Conservation (phyloP, 2,797 vertebrate species). For the Rhinichthys osculus region DNA sequence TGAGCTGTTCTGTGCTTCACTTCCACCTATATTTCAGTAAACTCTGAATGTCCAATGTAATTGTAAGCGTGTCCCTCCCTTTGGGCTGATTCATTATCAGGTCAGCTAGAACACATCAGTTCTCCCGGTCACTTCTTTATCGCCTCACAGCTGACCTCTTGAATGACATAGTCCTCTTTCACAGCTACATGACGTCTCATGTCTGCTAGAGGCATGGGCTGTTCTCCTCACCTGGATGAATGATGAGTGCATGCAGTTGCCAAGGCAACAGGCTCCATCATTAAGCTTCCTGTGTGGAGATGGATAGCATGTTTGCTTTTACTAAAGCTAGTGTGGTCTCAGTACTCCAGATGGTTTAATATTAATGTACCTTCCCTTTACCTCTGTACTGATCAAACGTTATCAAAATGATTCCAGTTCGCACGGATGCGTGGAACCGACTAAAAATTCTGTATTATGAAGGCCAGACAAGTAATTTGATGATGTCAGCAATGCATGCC, state of each 20-base stretch:
- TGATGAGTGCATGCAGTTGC: constrained; percentile 62
- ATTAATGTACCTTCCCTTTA: constrained; percentile 5
- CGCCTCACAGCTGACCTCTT: constrained; percentile 10
- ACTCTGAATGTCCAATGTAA: background rate
- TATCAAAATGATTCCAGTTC: no score
- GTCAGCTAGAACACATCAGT: constrained; percentile 1
- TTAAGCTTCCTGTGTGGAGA: constrained; percentile 51
- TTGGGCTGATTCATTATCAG: constrained; percentile 11
- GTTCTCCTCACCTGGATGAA: constrained; percentile 55
- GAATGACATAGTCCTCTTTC: constrained; percentile 19
- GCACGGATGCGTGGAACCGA: no score
- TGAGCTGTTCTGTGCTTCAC: background rate
- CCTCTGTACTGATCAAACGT: no score
- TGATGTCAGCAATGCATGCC: no score
- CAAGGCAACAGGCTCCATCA: constrained; percentile 57
- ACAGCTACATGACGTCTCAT: constrained; percentile 21
- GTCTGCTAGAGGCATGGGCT: constrained; percentile 44
- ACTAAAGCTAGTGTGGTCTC: constrained; percentile 30
- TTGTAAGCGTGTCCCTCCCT: background rate
- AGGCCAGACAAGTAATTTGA: no score
- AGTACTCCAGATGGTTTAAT: constrained; percentile 4
- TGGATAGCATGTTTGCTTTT: constrained; percentile 38
- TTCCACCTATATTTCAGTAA: background rate
- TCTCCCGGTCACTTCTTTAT: constrained; percentile 15
- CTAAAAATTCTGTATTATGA: no score